phyloP scores from a whole-genome alignment of 2,797 vertebrate species.

The Falco novaeseelandiae region DNA sequence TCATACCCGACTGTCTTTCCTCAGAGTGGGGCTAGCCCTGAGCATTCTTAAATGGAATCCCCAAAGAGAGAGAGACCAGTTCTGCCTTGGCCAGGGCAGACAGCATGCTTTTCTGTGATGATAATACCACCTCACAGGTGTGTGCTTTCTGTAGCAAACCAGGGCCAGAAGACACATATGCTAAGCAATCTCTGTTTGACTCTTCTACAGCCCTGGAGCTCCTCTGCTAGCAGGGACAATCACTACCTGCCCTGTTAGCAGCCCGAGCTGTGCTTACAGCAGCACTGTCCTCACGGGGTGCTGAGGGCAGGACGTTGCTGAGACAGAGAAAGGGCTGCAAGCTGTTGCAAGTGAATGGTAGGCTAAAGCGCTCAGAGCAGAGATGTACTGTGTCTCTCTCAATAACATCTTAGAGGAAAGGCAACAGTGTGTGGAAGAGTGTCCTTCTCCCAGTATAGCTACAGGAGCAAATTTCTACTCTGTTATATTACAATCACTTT shows the following conservation, averaged over 20 bases:
- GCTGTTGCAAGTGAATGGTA: neutral
- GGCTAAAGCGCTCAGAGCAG: neutral
- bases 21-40: neutral
- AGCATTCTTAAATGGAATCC: neutral
- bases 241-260: neutral
- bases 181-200: neutral
- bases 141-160: neutral
- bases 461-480: neutral
- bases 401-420: neutral
- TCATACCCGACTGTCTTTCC: neutral
- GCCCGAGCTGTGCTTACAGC: neutral
- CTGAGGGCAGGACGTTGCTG: neutral
- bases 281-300: neutral
- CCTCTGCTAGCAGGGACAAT: neutral
- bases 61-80: neutral
- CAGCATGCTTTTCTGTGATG: neutral
- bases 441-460: neutral
- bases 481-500: rapidly evolving
- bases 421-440: neutral
- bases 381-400: neutral
- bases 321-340: neutral
- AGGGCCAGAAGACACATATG: neutral
- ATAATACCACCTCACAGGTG: rapidly evolving
- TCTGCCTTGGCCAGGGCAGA: neutral
- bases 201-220: neutral